Evolutionary conservation across 2,797 vertebrate genomes (phyloP), one percentile per base, ranked within the genome.

Genomic region (Notolabrus celidotus): DNA sequence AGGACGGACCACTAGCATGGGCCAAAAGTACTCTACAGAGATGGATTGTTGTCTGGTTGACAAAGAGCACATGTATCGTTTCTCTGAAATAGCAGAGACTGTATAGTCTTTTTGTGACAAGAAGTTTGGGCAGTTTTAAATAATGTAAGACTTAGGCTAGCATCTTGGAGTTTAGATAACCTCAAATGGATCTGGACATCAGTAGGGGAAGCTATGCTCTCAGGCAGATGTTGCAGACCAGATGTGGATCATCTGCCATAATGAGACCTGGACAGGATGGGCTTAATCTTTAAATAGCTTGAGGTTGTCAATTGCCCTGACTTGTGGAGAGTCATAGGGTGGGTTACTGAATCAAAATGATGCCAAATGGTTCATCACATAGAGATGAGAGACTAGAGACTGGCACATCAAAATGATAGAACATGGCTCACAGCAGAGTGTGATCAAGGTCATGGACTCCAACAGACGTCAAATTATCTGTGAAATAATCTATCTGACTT

Each of bases 121-220:
- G 34, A 53, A 47, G 0, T 19, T 17, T 36, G 20, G 27, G 31
- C 2, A 31, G n/a, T 61, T 64, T 56, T 11, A 33, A 33, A 33
- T 33, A 7, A 62, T 15, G 10, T 17, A 25, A 53, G 10, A 67
- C 36, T 22, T 2, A 27, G 47, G 20, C 16, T 38, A 14, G 15
- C 11, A 22, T 22, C 10, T 14, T 39, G 33, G 9, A 33, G 31
- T 56, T 8, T 33, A 33, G 8, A 33, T 11, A 3, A 11, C 33
- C 33, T 10, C 33, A 33, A 3, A 33, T 33, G 10, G 33, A 8
- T 27, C 33, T 33, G 33, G 10, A 54, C 10, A 74, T 3, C n/a
- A 50, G 25, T 19, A 25, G 49, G 42, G 36, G 43, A n/a, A 58
- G 60, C 38, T 39, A 54, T 45, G 50, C 43, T 60, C 20, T 57